Conservation (phyloP, 1,140 invertebrate species). For the Dinoponera quadriceps region DNA sequence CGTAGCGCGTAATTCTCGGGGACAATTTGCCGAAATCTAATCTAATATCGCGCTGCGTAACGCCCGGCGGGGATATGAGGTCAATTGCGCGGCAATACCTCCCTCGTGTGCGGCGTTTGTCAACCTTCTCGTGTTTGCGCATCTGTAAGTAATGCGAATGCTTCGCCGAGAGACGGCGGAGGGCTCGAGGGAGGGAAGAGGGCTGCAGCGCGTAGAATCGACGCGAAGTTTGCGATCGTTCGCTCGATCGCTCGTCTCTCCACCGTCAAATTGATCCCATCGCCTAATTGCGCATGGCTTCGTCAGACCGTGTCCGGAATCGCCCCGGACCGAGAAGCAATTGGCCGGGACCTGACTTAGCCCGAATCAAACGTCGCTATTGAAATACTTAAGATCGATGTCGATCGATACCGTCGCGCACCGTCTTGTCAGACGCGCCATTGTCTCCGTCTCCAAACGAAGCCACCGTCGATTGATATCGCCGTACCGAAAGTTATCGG, state of each 20-base stretch:
- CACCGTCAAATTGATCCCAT: conserved; percentile 63
- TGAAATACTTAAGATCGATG: conserved; percentile 39
- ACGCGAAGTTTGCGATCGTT: conserved; percentile 64
- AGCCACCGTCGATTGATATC: conserved; percentile 20
- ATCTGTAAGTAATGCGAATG: conserved; percentile 71
- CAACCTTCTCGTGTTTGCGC: conserved; percentile 72
- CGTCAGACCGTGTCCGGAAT: conserved; percentile 34
- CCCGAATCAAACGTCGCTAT: conserved; percentile 37
- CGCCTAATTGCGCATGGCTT: conserved; percentile 43
- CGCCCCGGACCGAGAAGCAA: conserved; percentile 33
- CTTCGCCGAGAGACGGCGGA: background rate
- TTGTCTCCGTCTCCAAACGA: conserved; percentile 12
- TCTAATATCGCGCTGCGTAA: conserved; percentile 68
- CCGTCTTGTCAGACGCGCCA: conserved; percentile 5
- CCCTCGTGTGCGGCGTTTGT: conserved; percentile 66
- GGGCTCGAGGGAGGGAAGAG: background rate
- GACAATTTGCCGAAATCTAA: conserved; percentile 67
- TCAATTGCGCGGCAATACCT: conserved; percentile 72
- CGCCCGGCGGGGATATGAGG: conserved; percentile 44
- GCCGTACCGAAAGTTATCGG: conserved; percentile 42
- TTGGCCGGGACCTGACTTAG: conserved; percentile 21
- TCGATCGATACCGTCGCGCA: conserved; percentile 12
- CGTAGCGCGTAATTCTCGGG: conserved; percentile 58
- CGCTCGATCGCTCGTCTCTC: conserved; percentile 38
- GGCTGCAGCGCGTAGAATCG: conserved; percentile 44